These are phyloP conservation scores for Hyaena hyaena DNA, from an alignment of 2,113 vertebrate genomes.

Conservation along the genomic window DNA sequence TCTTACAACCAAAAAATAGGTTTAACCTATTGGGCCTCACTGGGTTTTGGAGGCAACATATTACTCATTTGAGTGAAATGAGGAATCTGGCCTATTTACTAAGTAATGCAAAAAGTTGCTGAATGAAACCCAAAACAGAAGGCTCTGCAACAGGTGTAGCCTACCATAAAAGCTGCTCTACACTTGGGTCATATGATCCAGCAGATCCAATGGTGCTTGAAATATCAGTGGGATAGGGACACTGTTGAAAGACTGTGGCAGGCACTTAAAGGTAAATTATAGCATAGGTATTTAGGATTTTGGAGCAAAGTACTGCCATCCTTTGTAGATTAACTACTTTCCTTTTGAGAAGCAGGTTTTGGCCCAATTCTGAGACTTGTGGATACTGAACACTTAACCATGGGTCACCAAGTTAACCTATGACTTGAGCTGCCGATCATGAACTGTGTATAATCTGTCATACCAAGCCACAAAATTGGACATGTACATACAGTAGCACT, in stretches of 20 bases:
- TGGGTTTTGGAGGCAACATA: neutral
- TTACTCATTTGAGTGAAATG: neutral
- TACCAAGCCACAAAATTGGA: neutral
- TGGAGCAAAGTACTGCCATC: neutral
- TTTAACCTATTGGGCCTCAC: neutral
- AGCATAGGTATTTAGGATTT: neutral
- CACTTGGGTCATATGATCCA: neutral
- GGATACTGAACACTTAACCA: neutral
- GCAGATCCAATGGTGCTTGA: neutral
- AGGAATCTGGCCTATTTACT: neutral
- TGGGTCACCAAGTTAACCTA: neutral
- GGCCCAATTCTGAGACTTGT: neutral
- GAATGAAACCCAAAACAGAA: neutral
- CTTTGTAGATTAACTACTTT: neutral
- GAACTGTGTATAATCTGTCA: neutral
- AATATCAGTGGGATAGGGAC: neutral
- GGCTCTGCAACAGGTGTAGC: neutral
- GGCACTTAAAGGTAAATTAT: neutral
- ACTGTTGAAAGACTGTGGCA: neutral
- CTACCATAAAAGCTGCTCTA: neutral
- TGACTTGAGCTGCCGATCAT: neutral
- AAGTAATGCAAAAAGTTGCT: neutral
- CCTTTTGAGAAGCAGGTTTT: neutral
- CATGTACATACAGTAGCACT: neutral
- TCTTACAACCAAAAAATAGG: neutral